Conservation (phyloP, 2,113 vertebrate species). For the Bagarius yarrelli region DNA sequence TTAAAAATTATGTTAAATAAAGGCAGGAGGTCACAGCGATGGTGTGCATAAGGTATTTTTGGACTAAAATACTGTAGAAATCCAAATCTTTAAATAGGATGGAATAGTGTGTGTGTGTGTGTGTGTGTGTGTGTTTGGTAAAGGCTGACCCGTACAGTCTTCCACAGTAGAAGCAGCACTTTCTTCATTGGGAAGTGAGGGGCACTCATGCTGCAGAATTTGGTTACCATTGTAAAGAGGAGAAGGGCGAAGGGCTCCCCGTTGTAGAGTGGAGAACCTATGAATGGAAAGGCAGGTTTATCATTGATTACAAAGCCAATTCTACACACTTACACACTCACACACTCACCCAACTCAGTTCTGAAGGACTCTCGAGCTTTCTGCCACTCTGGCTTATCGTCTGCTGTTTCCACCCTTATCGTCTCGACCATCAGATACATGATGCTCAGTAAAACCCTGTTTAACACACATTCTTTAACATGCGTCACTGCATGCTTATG, state of each 20-base stretch:
- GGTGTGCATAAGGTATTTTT: not conserved
- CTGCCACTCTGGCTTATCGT: slow-evolving; percentile 78
- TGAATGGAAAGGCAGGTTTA: slow-evolving; percentile 22
- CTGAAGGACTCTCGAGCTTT: slow-evolving; percentile 82
- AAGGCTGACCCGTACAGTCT: slow-evolving; percentile 85
- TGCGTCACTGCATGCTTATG: not conserved
- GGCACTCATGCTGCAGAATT: slow-evolving; percentile 95
- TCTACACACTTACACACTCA: slow-evolving; percentile 29
- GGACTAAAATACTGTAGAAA: too few relatives aligned
- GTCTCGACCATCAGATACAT: slow-evolving; percentile 97
- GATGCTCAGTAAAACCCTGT: slow-evolving; percentile 90
- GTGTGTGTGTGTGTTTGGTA: not conserved
- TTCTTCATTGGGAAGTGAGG: slow-evolving; percentile 99
- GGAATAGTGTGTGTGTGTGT: not conserved
- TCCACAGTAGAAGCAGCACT: slow-evolving; percentile 94
- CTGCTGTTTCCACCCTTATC: slow-evolving; percentile 79
- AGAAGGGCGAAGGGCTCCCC: slow-evolving; percentile 90
- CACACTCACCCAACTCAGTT: slow-evolving; percentile 82
- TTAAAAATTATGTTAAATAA: not conserved
- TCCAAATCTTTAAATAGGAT: too few relatives aligned
- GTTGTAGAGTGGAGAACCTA: slow-evolving; percentile 82
- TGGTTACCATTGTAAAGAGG: slow-evolving; percentile 95
- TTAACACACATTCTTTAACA: not conserved
- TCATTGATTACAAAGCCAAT: slow-evolving; percentile 27
- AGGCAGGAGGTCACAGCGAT: not conserved